A percentile compares a stretch with the other conserved stretches of the same genome.
Evolutionary conservation across 2,888 invertebrate genomes (phyloP).

Genomic region (Eumacrocentrus americanus): DNA sequence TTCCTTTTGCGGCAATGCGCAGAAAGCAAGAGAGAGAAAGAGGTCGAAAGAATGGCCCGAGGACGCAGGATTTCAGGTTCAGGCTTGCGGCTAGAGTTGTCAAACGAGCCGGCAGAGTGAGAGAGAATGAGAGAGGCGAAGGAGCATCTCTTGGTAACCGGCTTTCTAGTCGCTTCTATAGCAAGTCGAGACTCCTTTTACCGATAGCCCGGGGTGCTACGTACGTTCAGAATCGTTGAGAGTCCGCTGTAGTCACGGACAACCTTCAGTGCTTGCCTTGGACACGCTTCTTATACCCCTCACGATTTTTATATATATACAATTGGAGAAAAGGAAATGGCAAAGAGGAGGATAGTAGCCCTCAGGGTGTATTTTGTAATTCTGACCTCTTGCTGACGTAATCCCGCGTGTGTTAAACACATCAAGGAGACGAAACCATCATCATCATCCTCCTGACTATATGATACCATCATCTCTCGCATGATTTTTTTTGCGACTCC

Average conservation of each 20-base stretch:
- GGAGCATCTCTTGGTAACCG: slow-evolving; percentile 51
- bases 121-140: slow-evolving; percentile 28
- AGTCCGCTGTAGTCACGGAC: neutral
- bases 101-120: slow-evolving; percentile 53
- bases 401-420: neutral
- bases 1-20: neutral
- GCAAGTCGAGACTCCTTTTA: slow-evolving; percentile 12
- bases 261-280: neutral
- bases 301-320: neutral
- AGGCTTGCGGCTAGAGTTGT: slow-evolving; percentile 43
- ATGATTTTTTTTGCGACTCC: neutral
- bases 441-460: neutral
- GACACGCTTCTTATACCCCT: neutral
- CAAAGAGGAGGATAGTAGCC: neutral
- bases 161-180: slow-evolving; percentile 50
- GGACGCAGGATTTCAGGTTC: slow-evolving; percentile 56
- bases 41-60: slow-evolving; percentile 44
- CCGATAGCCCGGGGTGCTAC: slow-evolving; percentile 17
- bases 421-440: slow-evolving; percentile 5
- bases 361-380: slow-evolving; percentile 10
- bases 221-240: neutral
- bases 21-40: neutral
- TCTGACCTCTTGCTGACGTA: slow-evolving; percentile 9
- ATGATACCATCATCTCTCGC: neutral
- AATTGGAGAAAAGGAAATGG: too few relatives aligned